Evolutionary conservation across 2,797 vertebrate genomes (phyloP), one percentile per base, ranked within the genome.

Genomic region (Cyprinella venusta): DNA sequence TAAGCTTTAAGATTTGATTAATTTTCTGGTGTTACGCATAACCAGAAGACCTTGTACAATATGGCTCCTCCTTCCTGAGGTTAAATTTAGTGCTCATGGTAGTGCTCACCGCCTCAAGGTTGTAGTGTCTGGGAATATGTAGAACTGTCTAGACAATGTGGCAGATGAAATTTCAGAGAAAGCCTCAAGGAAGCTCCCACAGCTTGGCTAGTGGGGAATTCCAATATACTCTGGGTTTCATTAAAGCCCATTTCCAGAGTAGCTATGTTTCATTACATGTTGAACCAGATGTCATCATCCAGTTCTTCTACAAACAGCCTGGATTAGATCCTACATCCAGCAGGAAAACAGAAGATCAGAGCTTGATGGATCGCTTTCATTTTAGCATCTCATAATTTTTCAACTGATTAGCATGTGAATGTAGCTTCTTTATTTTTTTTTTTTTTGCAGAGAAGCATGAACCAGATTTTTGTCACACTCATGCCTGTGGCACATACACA

Each of bases 351-450:
- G 64, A 83, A 83, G 81, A 83, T 83, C 75, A 83, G 65, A 70
- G 82, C 65, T 83, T 77, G 82, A 83, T 83, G 75, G 82, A 83
- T 83, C 65, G 18, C 75, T 83, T 78, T 83, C 75, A 83, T 83
- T 83, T 83, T 77, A 69, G 30, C 56, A 38, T 78, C 67, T 48
- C 42, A 63, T 77, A 12, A 76, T 76, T 82, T 77, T 83, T 77
- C 63, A 69, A 13, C 19, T 52, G 30, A 78, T 83, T 71, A 83
- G 85, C 71, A 79, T 83, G 79, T 59, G 80, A 30, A 76, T 61
- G 68, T n/a, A 48, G 8, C 15, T 45, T 40, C 50, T 65, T 81
- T 50, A 6, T 38, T 24, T 69, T 42, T 6, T 50, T 18, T 30
- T 30, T 30, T 18, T 48, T 82, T 54, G 36, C 30, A 1, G 64